A percentile compares a stretch with the other conserved stretches of the same genome.
phyloP scores from a whole-genome alignment of 2,797 vertebrate species.

The Oreortyx pictus region DNA sequence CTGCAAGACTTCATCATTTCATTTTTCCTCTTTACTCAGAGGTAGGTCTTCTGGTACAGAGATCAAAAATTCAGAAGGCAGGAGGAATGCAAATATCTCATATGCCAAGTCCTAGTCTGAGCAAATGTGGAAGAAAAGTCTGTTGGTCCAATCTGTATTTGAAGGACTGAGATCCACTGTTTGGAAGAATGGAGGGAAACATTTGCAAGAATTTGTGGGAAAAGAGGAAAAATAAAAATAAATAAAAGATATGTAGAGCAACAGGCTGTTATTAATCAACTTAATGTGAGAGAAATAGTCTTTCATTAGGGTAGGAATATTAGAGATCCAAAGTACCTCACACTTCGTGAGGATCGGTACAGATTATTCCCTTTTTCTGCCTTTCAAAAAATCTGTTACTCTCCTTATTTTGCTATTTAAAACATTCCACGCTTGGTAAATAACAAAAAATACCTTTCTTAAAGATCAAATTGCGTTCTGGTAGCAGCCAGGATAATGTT shows the following conservation, averaged over 20 bases:
- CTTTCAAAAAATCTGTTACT: not conserved
- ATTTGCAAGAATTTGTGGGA: not conserved
- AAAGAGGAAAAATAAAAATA: not conserved
- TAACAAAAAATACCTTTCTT: conserved; percentile 10
- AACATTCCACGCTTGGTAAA: conserved; percentile 50
- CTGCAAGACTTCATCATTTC: not conserved
- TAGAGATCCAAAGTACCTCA: not conserved
- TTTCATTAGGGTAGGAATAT: not conserved
- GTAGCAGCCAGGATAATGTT: conserved; percentile 71
- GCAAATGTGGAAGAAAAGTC: not conserved
- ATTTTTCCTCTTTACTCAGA: not conserved
- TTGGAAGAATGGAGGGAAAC: not conserved
- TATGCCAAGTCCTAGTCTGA: not conserved
- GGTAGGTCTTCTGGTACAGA: not conserved
- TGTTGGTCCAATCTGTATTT: not conserved
- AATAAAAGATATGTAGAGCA: not conserved
- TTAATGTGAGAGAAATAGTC: not conserved
- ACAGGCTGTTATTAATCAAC: conserved; percentile 22
- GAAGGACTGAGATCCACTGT: not conserved
- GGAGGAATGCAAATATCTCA: not conserved
- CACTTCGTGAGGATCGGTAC: not conserved
- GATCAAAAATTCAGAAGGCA: not conserved
- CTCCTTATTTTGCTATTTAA: conserved; percentile 22
- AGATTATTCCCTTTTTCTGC: not conserved
- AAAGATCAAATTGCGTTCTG: conserved; percentile 37